Conservation (phyloP, 2,888 invertebrate genomes). For the Amphipyra berbera region DNA sequence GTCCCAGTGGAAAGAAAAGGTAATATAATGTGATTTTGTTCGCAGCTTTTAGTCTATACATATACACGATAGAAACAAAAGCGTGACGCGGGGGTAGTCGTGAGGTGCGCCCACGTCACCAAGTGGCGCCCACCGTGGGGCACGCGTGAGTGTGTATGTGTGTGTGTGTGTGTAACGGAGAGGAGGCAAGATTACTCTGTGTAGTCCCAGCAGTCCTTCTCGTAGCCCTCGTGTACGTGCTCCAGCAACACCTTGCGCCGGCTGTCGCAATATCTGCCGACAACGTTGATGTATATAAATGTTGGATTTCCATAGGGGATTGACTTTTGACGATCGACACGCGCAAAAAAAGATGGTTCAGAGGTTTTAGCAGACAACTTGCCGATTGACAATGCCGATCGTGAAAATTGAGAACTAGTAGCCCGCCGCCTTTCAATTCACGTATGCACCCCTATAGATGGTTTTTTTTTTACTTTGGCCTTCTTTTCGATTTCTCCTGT, state of each 20-base stretch:
- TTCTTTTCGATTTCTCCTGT: too few relatives aligned
- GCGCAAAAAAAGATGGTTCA: too few relatives aligned
- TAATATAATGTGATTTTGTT: constrained; percentile 60
- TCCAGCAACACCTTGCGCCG: constrained; percentile 98
- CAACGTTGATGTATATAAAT: constrained; percentile 18
- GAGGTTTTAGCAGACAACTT: too few relatives aligned
- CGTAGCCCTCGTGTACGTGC: constrained; percentile 99
- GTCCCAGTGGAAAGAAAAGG: constrained; percentile 35
- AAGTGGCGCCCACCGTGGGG: constrained; percentile 37
- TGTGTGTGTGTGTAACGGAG: constrained; percentile 58
- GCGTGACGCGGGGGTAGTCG: constrained; percentile 23
- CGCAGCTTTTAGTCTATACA: constrained; percentile 57
- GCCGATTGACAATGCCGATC: too few relatives aligned
- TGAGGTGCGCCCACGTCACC: not conserved
- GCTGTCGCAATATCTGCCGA: constrained; percentile 98
- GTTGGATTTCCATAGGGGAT: not conserved
- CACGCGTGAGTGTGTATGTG: constrained; percentile 28
- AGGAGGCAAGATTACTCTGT: constrained; percentile 92
- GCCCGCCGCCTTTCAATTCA: too few relatives aligned
- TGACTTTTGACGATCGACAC: too few relatives aligned
- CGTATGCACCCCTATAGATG: too few relatives aligned
- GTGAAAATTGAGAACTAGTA: too few relatives aligned
- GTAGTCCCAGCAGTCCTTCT: constrained; percentile 99
- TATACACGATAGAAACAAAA: constrained; percentile 48
- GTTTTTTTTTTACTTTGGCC: too few relatives aligned